Percentiles rank a stretch among this genome's conserved stretches.
phyloP scores from a whole-genome alignment of 2,888 invertebrate genomes.

The Lamellibrachia satsuma region DNA sequence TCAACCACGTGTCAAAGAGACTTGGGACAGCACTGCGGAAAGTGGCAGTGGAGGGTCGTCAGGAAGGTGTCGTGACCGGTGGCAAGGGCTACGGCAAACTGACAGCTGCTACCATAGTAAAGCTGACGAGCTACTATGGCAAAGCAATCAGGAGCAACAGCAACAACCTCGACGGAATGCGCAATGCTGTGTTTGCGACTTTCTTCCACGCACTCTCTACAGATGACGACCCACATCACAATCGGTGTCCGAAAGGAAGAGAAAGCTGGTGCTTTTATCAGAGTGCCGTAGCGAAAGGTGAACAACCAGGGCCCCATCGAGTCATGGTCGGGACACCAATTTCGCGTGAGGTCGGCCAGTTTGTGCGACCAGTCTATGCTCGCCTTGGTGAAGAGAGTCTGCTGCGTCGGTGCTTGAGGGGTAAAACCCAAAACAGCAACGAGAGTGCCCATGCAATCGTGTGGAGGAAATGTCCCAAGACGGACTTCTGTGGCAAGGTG shows the following conservation, averaged over 20 bases:
- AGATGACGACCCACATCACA: not conserved
- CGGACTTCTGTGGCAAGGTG: not conserved
- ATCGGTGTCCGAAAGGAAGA: not conserved
- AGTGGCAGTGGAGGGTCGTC: not conserved
- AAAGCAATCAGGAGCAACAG: not conserved
- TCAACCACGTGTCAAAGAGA: not conserved
- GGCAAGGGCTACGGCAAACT: constrained; percentile 13
- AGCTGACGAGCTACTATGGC: constrained; percentile 13
- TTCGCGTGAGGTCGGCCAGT: not conserved
- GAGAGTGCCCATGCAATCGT: not conserved
- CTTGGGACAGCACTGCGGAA: not conserved
- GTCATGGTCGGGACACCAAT: too few relatives aligned
- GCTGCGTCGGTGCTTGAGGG: not conserved
- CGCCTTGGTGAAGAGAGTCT: not conserved
- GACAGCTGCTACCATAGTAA: not conserved
- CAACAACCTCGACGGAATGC: not conserved
- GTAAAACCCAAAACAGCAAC: not conserved
- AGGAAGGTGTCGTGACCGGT: not conserved
- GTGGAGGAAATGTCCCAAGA: not conserved
- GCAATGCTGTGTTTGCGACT: not conserved
- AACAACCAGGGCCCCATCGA: not conserved
- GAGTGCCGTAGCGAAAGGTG: not conserved
- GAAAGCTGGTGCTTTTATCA: not conserved
- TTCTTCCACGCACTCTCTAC: not conserved
- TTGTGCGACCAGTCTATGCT: not conserved